Conservation (phyloP, 2,113 vertebrate genomes). For the Esox niger region DNA sequence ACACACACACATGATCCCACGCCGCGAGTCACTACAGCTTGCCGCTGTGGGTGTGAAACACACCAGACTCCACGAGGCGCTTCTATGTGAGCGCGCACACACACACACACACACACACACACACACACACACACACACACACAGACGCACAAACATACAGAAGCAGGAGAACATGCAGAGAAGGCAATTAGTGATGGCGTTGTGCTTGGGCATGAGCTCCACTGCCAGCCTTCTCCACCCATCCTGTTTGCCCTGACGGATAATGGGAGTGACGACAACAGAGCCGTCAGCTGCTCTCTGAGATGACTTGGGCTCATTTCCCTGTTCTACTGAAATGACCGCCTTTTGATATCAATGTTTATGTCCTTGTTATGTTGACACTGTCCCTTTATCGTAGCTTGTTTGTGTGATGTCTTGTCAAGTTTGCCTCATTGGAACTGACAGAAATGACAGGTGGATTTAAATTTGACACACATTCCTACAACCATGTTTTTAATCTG, state of each 20-base stretch:
- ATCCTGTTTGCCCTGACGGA: conserved; percentile 44
- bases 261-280: background rate
- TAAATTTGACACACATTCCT: conserved; percentile 30
- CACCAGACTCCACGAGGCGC: conserved; percentile 3
- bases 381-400: too few relatives aligned
- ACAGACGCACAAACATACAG: background rate
- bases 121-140: conserved; percentile 4
- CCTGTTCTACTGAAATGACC: background rate
- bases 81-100: background rate
- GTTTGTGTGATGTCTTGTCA: too few relatives aligned
- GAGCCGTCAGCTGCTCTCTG: too few relatives aligned
- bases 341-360: too few relatives aligned
- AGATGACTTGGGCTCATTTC: background rate
- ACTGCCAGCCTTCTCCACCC: conserved; percentile 44
- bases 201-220: background rate
- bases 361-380: too few relatives aligned
- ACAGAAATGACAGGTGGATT: too few relatives aligned
- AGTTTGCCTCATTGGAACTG: conserved; percentile 2
- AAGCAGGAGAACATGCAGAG: conserved; percentile 15
- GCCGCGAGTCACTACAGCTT: conserved; percentile 2
- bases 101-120: background rate
- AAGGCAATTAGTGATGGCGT: conserved; percentile 51
- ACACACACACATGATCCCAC: background rate
- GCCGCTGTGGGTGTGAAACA: conserved; percentile 19
- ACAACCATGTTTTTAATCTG: conserved; percentile 20